phyloP scores from a whole-genome alignment of 2,113 vertebrate genomes.

The Elanoides forficatus region DNA sequence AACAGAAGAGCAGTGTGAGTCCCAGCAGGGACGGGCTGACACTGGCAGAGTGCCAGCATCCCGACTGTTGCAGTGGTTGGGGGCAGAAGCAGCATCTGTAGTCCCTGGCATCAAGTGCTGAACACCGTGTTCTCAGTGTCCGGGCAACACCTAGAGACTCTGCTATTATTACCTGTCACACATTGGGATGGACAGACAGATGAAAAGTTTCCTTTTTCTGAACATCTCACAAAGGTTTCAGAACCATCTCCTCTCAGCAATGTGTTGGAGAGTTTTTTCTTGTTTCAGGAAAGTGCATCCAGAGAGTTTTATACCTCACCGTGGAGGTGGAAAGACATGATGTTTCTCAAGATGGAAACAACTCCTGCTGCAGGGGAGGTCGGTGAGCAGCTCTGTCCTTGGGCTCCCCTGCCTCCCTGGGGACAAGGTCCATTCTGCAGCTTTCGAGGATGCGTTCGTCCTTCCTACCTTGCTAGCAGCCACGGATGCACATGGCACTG shows the following conservation, averaged over 20 bases:
- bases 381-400: neutral
- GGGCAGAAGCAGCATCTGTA: neutral
- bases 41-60: accelerated
- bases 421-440: neutral
- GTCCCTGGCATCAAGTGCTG: neutral
- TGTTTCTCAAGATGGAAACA: neutral
- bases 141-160: neutral
- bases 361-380: accelerated
- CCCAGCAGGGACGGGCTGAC: neutral
- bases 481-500: accelerated
- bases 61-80: accelerated
- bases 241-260: neutral
- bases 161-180: neutral
- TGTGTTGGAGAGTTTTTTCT: neutral
- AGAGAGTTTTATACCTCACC: neutral
- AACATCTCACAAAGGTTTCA: neutral
- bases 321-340: neutral
- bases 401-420: neutral
- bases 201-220: accelerated
- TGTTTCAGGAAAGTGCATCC: neutral
- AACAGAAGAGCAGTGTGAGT: accelerated
- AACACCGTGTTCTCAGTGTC: neutral
- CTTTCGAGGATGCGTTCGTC: neutral
- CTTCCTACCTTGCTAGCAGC: neutral
- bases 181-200: accelerated